Evolutionary conservation across 2,113 vertebrate species (phyloP).

Genomic region (Pelecanoides urinatrix): DNA sequence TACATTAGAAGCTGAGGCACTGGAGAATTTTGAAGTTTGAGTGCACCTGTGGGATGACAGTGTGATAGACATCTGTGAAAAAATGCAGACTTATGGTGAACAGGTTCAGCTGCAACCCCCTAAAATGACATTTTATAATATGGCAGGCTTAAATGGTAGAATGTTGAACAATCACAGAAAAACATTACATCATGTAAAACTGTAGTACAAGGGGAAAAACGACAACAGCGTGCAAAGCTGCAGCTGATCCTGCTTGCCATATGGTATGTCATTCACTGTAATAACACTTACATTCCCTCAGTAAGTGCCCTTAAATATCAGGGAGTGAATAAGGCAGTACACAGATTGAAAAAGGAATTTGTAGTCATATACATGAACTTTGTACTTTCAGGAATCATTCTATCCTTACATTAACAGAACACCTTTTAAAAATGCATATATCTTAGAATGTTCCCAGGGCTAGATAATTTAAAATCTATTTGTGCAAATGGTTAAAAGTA

Average conservation of each 20-base stretch:
- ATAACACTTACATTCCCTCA: constrained; percentile 35
- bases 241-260: constrained; percentile 52
- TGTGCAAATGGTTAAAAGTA: neutral
- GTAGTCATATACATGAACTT: neutral
- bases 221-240: constrained; percentile 29
- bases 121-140: constrained; percentile 51
- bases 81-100: constrained; percentile 31
- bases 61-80: constrained; percentile 48
- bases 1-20: constrained; percentile 36
- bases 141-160: constrained; percentile 26
- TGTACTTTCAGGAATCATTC: neutral
- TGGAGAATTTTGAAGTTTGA: constrained; percentile 19
- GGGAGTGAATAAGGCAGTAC: constrained; percentile 33
- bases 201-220: neutral
- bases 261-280: constrained; percentile 35
- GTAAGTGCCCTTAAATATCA: constrained; percentile 58
- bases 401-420: neutral
- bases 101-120: constrained; percentile 8
- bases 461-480: neutral
- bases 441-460: neutral
- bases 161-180: constrained; percentile 44
- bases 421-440: neutral
- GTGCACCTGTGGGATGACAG: constrained; percentile 33
- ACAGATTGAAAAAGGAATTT: constrained; percentile 39
- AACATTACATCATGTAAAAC: constrained; percentile 30